Conservation (phyloP, 2,888 invertebrate species). For the Tupiocoris notatus region DNA sequence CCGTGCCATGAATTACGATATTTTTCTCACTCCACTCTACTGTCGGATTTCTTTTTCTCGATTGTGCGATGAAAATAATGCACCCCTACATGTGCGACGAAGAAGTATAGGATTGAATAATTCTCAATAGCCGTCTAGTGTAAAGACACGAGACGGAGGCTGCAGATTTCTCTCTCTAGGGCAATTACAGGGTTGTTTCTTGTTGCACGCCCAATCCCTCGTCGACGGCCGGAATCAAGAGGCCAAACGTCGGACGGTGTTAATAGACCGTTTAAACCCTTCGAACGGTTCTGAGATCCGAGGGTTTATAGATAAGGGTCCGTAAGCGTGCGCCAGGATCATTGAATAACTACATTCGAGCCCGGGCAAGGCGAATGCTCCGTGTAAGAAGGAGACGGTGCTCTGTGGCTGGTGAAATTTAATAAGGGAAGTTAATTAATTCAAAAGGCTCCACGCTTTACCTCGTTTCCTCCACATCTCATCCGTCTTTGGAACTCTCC, state of each 20-base stretch:
- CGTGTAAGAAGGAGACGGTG: neutral
- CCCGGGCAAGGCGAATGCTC: neutral
- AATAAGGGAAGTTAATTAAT: constrained; percentile 43
- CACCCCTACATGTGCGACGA: too few species aligned
- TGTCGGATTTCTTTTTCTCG: too few species aligned
- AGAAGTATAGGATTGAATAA: too few species aligned
- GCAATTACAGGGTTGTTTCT: constrained; percentile 32
- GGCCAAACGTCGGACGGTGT: constrained; percentile 2
- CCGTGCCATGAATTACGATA: too few species aligned
- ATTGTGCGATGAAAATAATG: too few species aligned
- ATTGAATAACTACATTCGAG: neutral
- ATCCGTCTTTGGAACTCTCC: neutral
- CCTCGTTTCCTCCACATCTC: neutral
- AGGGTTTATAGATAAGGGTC: neutral
- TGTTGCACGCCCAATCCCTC: neutral
- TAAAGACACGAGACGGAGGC: too few species aligned
- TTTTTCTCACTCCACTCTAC: too few species aligned
- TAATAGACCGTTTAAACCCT: constrained; percentile 30
- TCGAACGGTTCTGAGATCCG: neutral
- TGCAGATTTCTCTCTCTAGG: too few species aligned
- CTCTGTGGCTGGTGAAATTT: too few species aligned
- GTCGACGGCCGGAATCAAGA: neutral
- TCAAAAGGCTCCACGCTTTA: constrained; percentile 24
- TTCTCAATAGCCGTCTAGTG: too few species aligned
- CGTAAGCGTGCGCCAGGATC: neutral